Conservation (phyloP, 2,113 vertebrate species). For the Danionella cerebrum region DNA sequence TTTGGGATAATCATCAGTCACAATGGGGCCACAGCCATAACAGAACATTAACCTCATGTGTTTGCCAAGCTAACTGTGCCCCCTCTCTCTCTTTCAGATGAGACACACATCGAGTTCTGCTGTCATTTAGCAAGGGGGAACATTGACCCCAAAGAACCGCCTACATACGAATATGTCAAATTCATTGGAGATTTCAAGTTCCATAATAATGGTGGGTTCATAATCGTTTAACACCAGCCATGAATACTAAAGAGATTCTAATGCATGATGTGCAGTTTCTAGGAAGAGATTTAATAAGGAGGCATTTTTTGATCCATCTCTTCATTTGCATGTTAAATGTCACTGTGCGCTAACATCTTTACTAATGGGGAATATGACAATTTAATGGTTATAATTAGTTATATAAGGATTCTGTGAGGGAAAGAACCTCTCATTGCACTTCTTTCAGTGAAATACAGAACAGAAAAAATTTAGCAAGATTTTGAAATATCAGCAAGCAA, state of each 20-base stretch:
- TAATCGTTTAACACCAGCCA: background rate
- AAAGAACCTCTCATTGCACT: too few relatives aligned
- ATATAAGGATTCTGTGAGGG: too few relatives aligned
- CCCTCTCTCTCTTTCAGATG: conserved; percentile 55
- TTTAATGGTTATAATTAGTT: too few relatives aligned
- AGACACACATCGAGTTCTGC: conserved; percentile 83
- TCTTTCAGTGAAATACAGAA: too few relatives aligned
- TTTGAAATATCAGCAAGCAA: too few relatives aligned
- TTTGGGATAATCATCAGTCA: conserved; percentile 13
- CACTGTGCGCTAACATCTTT: background rate
- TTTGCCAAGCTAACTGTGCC: background rate
- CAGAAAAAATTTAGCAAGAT: too few relatives aligned
- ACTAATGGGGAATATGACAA: background rate
- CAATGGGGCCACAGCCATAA: background rate
- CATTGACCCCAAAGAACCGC: conserved; percentile 60
- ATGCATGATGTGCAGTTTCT: background rate
- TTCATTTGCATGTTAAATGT: background rate
- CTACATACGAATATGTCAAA: conserved; percentile 84
- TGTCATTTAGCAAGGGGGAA: conserved; percentile 86
- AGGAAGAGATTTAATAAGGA: background rate
- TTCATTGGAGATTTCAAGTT: conserved; percentile 85
- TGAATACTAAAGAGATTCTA: too few relatives aligned
- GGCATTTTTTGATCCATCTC: background rate
- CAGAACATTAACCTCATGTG: background rate
- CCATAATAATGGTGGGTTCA: conserved; percentile 76